phyloP scores from a whole-genome alignment of 1,140 invertebrate species.

The Pseudobourletiella spinata region DNA sequence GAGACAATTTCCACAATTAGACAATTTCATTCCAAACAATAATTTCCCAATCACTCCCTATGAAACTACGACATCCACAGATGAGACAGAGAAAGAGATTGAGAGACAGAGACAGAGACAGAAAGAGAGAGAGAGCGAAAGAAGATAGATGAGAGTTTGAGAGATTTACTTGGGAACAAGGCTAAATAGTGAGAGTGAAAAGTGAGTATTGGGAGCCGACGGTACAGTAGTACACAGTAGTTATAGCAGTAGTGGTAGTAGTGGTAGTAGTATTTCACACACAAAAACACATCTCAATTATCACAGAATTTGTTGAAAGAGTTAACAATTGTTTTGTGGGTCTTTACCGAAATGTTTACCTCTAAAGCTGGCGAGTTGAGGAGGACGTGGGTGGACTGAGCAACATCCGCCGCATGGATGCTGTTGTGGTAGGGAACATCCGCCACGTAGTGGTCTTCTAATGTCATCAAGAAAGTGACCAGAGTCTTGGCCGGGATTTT shows the following conservation, averaged over 20 bases:
- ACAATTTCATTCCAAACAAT: conserved; percentile 16
- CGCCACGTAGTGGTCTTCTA: conserved; percentile 96
- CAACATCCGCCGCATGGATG: conserved; percentile 92
- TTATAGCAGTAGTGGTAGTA: too few relatives aligned
- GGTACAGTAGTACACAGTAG: too few relatives aligned
- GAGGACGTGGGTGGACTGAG: conserved; percentile 89
- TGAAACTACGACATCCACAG: too few relatives aligned
- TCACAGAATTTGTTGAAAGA: too few relatives aligned
- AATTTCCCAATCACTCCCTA: too few relatives aligned
- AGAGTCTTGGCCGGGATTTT: conserved; percentile 90
- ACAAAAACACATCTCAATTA: too few relatives aligned
- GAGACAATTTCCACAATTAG: too few relatives aligned
- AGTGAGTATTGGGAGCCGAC: too few relatives aligned
- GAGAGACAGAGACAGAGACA: conserved; percentile 5
- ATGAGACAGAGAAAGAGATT: not conserved
- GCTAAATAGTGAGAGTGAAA: too few relatives aligned
- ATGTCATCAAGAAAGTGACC: conserved; percentile 89
- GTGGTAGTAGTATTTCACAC: too few relatives aligned
- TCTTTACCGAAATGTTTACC: conserved; percentile 43
- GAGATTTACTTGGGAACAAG: not conserved
- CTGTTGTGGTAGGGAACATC: conserved; percentile 87
- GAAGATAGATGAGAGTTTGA: not conserved
- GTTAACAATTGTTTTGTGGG: too few relatives aligned
- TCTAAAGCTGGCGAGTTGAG: conserved; percentile 90
- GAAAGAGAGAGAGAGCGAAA: not conserved